Evolutionary conservation across 2,888 invertebrate genomes (phyloP).

Genomic region (Macrosiphum euphorbiae): DNA sequence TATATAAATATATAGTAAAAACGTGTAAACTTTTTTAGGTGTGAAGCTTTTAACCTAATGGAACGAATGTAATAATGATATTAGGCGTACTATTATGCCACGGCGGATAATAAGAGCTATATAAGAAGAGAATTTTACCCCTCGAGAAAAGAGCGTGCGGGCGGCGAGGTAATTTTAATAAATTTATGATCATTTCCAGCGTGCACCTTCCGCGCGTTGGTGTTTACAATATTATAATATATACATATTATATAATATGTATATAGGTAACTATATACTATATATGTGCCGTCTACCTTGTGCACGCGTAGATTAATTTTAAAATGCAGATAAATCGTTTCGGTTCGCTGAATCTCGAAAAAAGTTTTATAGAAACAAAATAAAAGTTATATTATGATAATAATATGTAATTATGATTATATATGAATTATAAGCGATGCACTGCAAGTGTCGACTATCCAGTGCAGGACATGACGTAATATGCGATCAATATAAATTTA

Average conservation of each 20-base stretch:
- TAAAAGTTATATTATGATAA: neutral
- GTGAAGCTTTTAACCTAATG: conserved; percentile 61
- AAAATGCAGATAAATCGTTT: conserved; percentile 26
- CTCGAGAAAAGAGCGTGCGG: neutral
- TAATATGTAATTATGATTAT: no score
- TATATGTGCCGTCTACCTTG: neutral
- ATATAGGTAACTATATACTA: neutral
- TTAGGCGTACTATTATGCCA: conserved; percentile 10
- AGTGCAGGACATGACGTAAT: neutral
- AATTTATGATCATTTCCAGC: conserved; percentile 40
- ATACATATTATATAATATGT: neutral
- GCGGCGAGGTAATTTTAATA: neutral
- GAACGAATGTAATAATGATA: conserved; percentile 28
- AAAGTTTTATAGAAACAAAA: neutral
- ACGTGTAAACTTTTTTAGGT: conserved; percentile 28
- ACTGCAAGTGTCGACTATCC: neutral
- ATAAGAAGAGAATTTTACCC: conserved; percentile 4
- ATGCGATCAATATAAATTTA: neutral
- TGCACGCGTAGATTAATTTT: conserved; percentile 14
- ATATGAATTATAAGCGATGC: neutral
- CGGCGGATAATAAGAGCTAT: neutral
- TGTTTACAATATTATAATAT: neutral
- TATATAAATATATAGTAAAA: neutral
- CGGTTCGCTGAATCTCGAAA: neutral
- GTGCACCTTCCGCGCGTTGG: neutral